Base-by-base conservation (phyloP, 2,797 vertebrate genomes). In the Rhyacichthys aspro region DNA sequence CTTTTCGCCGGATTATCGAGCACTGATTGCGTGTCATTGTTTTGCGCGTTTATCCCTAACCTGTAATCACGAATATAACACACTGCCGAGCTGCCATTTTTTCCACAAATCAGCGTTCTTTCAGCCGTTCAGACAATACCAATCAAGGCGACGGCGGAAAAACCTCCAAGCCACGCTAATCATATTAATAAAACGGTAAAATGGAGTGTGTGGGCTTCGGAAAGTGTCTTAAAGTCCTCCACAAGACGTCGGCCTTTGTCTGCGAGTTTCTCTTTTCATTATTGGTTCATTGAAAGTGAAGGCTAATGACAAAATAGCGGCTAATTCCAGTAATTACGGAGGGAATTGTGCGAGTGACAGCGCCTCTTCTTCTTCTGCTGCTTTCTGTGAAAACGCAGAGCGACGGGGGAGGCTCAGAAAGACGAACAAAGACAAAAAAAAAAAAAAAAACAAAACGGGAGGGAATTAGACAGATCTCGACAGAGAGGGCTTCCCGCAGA, bases 271-370 rank as follows among this genome's bases (percentile, higher is more conserved):
- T 88, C 88, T 89, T 89, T 86, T 88, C 81, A 87, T 90, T 83
- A 89, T 86, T 84, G 86, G 81, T 72, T 88, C 86, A 84, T 88
- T 90, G 85, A 88, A 85, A 88, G 82, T 87, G 87, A 88, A 89
- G 87, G 84, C 86, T 90, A 90, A 90, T 90, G 90, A 92, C 90
- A 92, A 93, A 92, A 92, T 86, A 88, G 85, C 82, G 69, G 69
- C 81, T 93, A 91, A 94, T 94, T 91, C 90, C 88, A 86, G 89
- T 92, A 90, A 93, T 94, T 94, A 92, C 3, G 15, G 41, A 7
- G 8, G 41, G 89, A 92, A 90, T 90, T 89, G 66, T 89, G 60
- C 57, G 7, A 76, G 78, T 90, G 91, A 90, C 90, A 87, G 87
- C 58, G 36, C 76, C 77, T 85, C 77, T 79, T 75, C 23, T 28